Evolutionary conservation across 2,888 invertebrate genomes (phyloP), one percentile per base, ranked within the genome.

Genomic region (Lypha dubia): DNA sequence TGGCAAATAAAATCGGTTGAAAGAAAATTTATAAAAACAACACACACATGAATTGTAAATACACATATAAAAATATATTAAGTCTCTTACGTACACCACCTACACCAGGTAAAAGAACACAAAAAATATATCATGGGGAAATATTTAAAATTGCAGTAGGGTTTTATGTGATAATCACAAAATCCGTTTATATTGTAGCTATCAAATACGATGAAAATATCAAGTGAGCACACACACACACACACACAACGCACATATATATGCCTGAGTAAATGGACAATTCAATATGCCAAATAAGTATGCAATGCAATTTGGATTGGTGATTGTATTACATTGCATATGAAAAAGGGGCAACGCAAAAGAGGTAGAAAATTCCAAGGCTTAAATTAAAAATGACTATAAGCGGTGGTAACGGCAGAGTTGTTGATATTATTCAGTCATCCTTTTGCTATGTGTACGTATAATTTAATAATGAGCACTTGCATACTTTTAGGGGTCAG

Each of bases 81-180:
- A 32, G 20, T 11, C 22, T n/a, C 22, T 22, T 24, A 44, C n/a
- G 15, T 8, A 8, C 65, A 51, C 41, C 60, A 28, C 28, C 28
- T 67, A 15, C 53, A 62, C 46, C 8, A 3, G 9, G 41, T 22
- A 11, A 58, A 51, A 46, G 24, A 20, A 51, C 7, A 51, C 1
- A 11, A n/a, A n/a, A n/a, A n/a, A n/a, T n/a, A n/a, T n/a, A n/a
- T n/a, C n/a, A n/a, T n/a, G n/a, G 8, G 4, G 8, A 46, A 41
- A 71, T 58, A 17, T 38, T 51, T 38, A 20, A 84, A 73, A 32
- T 77, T 76, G 76, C 76, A 49, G 73, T 24, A 77, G 73, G 84
- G 46, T 68, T 84, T 84, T 68, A 77, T 80, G 77, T 65, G 81
- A 81, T 84, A 68, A 84, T 81, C 84, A 70, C 68, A 77, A 84